Base-by-base conservation (phyloP, 2,888 invertebrate species). In the Folsomia manolachei region DNA sequence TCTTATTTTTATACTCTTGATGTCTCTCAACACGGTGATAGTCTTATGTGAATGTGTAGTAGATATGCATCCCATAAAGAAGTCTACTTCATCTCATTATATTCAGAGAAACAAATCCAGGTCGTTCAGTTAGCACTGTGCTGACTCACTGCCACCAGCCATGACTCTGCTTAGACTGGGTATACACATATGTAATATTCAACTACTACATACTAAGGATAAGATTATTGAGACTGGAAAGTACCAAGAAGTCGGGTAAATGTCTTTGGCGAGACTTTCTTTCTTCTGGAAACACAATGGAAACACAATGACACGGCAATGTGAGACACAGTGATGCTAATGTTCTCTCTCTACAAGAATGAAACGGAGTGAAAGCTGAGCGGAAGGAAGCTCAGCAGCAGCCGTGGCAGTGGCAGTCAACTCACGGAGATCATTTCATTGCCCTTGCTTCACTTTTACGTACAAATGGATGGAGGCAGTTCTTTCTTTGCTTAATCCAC, bases 381-480 rank as follows among this genome's bases (percentile, higher is more conserved):
- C 14, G 39, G 39, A 14, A 39, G 4, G 39, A 39, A 39, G 14
- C 39, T 39, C 39, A 39, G n/a, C n/a, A n/a, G n/a, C n/a, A n/a
- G n/a, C n/a, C 7, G 56, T 23, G 56, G 56, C n/a, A 56, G 56
- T 56, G 56, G 56, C 7, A 56, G 21, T 21, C 19, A 23, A 56
- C 18, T 2, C 62, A 63, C 14, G 63, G n/a, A 63, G 27, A 63
- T 26, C 27, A 63, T 63, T 63, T 63, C 27, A 21, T 63, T 63
- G 56, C 21, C 4, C 18, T 26, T 27, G 27, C 14, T 62, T 62
- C 62, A 62, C 24, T 62, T n/a, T 7, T 19, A 27, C 18, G 21
- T 25, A 27, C 63, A 63, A 63, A 63, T 25, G 26, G 25, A 63
- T 1, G n/a, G 18, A 18, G 26, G 27, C 11, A 26, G 24, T n/a